Evolutionary conservation across 2,113 vertebrate genomes (phyloP), one percentile per base, ranked within the genome.

Genomic region (Calyptomena viridis): DNA sequence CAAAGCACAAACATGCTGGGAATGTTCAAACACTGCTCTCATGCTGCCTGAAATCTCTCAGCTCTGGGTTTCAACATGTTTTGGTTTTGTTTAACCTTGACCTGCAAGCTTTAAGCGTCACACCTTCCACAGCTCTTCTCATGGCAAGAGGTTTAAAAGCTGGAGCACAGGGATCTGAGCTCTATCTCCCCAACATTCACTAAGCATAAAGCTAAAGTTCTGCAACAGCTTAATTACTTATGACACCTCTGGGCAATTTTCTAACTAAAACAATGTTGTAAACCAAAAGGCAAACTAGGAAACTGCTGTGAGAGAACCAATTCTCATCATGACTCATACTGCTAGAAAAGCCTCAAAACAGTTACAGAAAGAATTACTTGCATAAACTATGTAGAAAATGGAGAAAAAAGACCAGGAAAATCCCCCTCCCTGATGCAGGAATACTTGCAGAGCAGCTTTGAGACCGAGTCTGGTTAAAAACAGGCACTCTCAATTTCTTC

Each of bases 391-490:
- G 5, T n/a, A 68, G 11, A 35, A 90, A 84, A 67, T 30, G 6
- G 15, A 63, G 19, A 47, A 58, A 77, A 67, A 11, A 11, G 10
- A 7, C 44, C 42, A 49, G 17, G 22, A 59, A 66, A 88, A 59
- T 4, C 16, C 47, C 73, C 5, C 23, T 8, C 73, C 5, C 23
- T 8, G 12, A 35, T 15, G 13, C 31, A 87, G 31, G 12, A 86
- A 55, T 4, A 50, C 8, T 28, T 25, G 9, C 8, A 52, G 13
- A 71, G 42, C 2, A 75, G 31, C 7, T 14, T 81, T 85, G 19
- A 11, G 8, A 74, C 59, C 0, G 0, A 59, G 27, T 3, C 18
- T 30, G 66, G 9, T 17, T 37, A 42, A 58, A 72, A 76, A 20
- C 5, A 21, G 3, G 10, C 5, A 33, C 40, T n/a, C 27, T 63